phyloP scores from a whole-genome alignment of 2,797 vertebrate genomes.

The Rhynchonycteris naso region DNA sequence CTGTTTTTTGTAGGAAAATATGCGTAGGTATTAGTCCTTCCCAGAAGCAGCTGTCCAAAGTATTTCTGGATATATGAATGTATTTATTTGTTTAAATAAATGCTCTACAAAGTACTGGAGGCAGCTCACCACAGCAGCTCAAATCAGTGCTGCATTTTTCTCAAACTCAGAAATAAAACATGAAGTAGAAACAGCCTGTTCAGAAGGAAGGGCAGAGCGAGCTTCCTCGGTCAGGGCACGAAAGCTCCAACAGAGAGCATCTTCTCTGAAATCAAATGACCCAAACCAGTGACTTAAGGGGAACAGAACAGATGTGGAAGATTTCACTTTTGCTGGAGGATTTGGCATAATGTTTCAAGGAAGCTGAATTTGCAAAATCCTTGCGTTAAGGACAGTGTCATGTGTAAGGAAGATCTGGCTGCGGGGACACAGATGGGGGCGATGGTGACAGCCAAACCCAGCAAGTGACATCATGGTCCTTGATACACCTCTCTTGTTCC shows the following conservation, averaged over 20 bases:
- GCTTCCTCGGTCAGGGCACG: slow-evolving; percentile 15
- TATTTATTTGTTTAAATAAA: neutral
- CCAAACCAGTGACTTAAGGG: slow-evolving; percentile 63
- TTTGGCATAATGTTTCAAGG: slow-evolving; percentile 62
- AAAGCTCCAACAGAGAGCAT: slow-evolving; percentile 17
- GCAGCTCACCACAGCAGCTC: neutral
- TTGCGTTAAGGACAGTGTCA: slow-evolving; percentile 20
- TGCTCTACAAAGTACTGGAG: slow-evolving; percentile 4
- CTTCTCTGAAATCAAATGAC: slow-evolving; percentile 62
- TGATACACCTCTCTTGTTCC: neutral
- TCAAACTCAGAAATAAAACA: slow-evolving; percentile 52
- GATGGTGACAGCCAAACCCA: neutral
- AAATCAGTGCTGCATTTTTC: slow-evolving; percentile 22
- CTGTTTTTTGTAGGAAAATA: neutral
- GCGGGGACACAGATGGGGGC: neutral
- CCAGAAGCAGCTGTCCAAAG: slow-evolving; percentile 11
- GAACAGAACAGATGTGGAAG: slow-evolving; percentile 63
- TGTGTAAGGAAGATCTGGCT: slow-evolving; percentile 43
- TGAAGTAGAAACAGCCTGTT: neutral
- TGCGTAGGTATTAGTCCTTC: neutral
- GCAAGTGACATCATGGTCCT: neutral
- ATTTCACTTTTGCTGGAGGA: slow-evolving; percentile 57
- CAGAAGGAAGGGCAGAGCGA: neutral
- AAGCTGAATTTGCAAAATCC: slow-evolving; percentile 67
- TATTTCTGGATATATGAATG: neutral